Evolutionary conservation across 2,888 invertebrate species (phyloP).

Genomic region (Lepas anatifera): DNA sequence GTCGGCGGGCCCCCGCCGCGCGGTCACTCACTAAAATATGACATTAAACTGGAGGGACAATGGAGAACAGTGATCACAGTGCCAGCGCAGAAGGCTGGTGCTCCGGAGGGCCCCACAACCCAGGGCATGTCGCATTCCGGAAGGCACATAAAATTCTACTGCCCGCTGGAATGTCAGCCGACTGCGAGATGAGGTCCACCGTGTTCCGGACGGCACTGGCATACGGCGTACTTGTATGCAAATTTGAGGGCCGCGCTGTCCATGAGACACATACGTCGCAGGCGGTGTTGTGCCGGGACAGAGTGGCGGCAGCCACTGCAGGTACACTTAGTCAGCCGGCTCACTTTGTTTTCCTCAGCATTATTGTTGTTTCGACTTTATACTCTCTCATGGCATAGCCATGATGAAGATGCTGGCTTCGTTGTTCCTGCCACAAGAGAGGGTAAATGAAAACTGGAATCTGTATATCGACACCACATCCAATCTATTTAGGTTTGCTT

Average conservation of each 20-base stretch:
- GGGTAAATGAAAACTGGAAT: too few relatives aligned
- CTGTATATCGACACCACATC: too few relatives aligned
- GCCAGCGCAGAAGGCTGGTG: background rate
- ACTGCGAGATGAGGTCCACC: background rate
- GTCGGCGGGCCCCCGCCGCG: background rate
- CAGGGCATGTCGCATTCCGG: background rate
- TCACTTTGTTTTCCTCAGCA: too few relatives aligned
- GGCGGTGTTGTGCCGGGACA: too few relatives aligned
- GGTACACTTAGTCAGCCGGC: too few relatives aligned
- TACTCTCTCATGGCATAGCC: too few relatives aligned
- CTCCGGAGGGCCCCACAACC: background rate
- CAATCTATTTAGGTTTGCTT: too few relatives aligned
- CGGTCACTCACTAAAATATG: conserved; percentile 6
- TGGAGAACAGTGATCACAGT: too few relatives aligned
- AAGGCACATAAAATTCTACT: background rate
- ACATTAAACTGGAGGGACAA: conserved; percentile 6
- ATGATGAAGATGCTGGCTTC: too few relatives aligned
- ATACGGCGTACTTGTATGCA: background rate
- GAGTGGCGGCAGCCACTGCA: too few relatives aligned
- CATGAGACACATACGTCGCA: background rate
- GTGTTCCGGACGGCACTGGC: background rate
- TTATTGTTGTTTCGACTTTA: too few relatives aligned
- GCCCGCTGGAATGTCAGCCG: background rate
- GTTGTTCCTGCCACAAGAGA: too few relatives aligned
- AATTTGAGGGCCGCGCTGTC: background rate